Percentiles rank a stretch among this genome's conserved stretches.
These are phyloP conservation scores for Achroia grisella DNA, from an alignment of 1,140 invertebrate genomes.

Conservation along the genomic window DNA sequence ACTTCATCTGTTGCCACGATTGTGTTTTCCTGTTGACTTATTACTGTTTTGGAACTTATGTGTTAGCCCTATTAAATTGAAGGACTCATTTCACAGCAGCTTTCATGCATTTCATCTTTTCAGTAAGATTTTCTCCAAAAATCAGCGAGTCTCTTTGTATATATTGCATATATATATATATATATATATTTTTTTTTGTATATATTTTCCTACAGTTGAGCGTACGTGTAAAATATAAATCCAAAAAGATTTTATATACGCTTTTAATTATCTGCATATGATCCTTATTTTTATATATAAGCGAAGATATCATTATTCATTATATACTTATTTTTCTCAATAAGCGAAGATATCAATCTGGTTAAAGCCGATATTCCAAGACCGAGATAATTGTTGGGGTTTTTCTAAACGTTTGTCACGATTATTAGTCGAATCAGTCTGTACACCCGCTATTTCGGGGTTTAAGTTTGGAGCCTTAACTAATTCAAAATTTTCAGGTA, in stretches of 20 bases:
- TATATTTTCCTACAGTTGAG: too few relatives aligned
- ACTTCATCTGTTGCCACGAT: background rate
- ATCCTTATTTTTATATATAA: background rate
- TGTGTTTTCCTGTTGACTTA: too few relatives aligned
- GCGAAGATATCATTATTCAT: too few relatives aligned
- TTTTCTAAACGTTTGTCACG: constrained; percentile 4
- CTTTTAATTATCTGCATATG: background rate
- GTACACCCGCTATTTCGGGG: background rate
- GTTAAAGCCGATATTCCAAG: background rate
- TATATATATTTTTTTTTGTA: background rate
- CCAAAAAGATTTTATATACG: background rate
- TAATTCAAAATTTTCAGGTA: constrained; percentile 6
- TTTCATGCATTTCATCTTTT: too few relatives aligned
- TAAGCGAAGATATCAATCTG: too few relatives aligned
- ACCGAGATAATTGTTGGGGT: background rate
- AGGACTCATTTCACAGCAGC: too few relatives aligned
- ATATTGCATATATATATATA: too few relatives aligned
- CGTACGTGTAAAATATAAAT: constrained; percentile 1
- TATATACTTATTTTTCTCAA: too few relatives aligned
- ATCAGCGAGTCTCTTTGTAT: background rate
- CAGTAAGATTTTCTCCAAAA: too few relatives aligned
- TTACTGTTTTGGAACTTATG: background rate
- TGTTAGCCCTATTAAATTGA: background rate
- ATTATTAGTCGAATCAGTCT: background rate
- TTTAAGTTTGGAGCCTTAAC: constrained; percentile 5